Evolutionary conservation across 2,888 invertebrate species (phyloP).

Genomic region (Diogma glabrata): DNA sequence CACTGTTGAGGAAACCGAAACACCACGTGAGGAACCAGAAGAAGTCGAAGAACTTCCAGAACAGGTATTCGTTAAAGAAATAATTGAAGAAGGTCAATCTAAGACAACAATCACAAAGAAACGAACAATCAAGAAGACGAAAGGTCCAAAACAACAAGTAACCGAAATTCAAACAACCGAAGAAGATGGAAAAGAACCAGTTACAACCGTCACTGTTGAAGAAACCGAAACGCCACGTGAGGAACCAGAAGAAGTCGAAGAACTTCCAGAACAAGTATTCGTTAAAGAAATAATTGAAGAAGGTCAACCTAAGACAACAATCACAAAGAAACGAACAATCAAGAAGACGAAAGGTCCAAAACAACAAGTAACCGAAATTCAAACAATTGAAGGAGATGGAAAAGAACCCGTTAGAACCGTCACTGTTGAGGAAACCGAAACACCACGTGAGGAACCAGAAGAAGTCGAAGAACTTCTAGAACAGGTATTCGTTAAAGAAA

Average conservation of each 20-base stretch:
- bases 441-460: conserved; percentile 25
- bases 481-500: conserved; percentile 34
- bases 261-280: conserved; percentile 24
- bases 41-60: conserved; percentile 27
- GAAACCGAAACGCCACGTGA: conserved; percentile 11
- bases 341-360: conserved; percentile 30
- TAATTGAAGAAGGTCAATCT: conserved; percentile 21
- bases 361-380: conserved; percentile 34
- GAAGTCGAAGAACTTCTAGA: conserved; percentile 26
- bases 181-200: conserved; percentile 21
- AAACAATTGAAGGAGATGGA: conserved; percentile 33
- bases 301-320: conserved; percentile 25
- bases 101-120: conserved; percentile 28
- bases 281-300: conserved; percentile 33
- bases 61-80: conserved; percentile 25
- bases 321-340: conserved; percentile 27
- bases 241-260: conserved; percentile 9
- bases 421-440: conserved; percentile 21
- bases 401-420: conserved; percentile 32
- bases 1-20: conserved; percentile 26
- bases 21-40: conserved; percentile 21
- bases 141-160: conserved; percentile 24
- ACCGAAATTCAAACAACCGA: conserved; percentile 21
- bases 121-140: conserved; percentile 21
- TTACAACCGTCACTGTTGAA: conserved; percentile 17